Evolutionary conservation across 92 coral and sea anemone genomes (phyloP).

Genomic region (Virgularia gustaviana): DNA sequence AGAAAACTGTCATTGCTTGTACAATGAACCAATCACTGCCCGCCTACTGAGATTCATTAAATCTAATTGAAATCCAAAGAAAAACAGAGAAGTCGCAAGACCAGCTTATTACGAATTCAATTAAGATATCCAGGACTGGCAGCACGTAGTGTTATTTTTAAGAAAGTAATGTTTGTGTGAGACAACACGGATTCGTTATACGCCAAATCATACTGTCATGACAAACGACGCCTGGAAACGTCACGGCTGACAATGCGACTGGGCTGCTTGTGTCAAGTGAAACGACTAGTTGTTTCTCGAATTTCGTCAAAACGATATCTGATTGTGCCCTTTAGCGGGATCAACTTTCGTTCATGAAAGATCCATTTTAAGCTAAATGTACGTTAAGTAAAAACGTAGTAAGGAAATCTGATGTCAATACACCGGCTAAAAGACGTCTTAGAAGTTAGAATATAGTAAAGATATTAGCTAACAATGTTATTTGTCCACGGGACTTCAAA

Average conservation of each 20-base stretch:
- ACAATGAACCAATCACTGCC: slow-evolving; percentile 12
- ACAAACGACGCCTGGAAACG: slow-evolving; percentile 11
- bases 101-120: slow-evolving; percentile 28
- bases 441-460: no score
- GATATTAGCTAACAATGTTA: no score
- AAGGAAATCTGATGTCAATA: no score
- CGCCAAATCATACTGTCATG: not conserved
- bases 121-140: not conserved
- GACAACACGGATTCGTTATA: no score
- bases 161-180: slow-evolving; percentile 1
- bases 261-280: not conserved
- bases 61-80: slow-evolving; percentile 22
- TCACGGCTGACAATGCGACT: slow-evolving; percentile 4
- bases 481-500: no score
- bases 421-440: no score
- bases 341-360: no score
- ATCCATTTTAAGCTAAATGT: no score
- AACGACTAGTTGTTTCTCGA: slow-evolving; percentile 19
- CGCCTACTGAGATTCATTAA: slow-evolving; percentile 16
- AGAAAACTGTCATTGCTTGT: slow-evolving; percentile 7
- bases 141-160: slow-evolving; percentile 16
- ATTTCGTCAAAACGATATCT: not conserved
- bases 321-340: slow-evolving; percentile 18
- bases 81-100: slow-evolving; percentile 18
- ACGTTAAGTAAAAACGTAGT: no score